Evolutionary conservation across 2,888 invertebrate genomes (phyloP).

Genomic region (Bruchidius siliquastri): DNA sequence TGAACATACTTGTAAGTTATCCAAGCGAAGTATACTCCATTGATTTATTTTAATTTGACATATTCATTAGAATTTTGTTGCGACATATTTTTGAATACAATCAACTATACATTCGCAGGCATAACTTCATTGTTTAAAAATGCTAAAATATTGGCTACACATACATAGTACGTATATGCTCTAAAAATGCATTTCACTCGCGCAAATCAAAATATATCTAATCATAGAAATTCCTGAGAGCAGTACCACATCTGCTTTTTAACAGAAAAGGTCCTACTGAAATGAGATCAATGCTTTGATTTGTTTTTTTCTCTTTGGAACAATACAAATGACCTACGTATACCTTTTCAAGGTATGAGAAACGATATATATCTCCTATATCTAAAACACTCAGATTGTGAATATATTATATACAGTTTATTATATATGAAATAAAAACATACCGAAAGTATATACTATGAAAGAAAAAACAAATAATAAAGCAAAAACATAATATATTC

Average conservation of each 20-base stretch:
- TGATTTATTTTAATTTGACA: background rate
- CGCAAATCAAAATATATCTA: slow-evolving; percentile 27
- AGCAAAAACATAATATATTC: slow-evolving; percentile 32
- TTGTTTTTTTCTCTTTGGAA: slow-evolving; percentile 48
- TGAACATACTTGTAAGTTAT: background rate
- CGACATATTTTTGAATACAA: background rate
- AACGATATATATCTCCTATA: slow-evolving; percentile 23
- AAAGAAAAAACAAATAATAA: slow-evolving; percentile 13
- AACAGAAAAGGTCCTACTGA: slow-evolving; percentile 28
- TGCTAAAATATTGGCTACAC: background rate
- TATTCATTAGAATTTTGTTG: background rate
- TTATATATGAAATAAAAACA: slow-evolving; percentile 36
- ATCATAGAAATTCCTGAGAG: slow-evolving; percentile 46
- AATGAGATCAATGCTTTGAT: slow-evolving; percentile 49
- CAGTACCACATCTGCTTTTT: slow-evolving; percentile 23
- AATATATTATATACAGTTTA: slow-evolving; percentile 27
- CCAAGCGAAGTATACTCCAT: background rate
- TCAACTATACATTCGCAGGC: background rate
- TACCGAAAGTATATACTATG: slow-evolving; percentile 40
- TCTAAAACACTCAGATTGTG: slow-evolving; percentile 37
- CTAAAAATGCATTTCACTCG: background rate
- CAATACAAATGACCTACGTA: slow-evolving; percentile 40
- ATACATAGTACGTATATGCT: background rate
- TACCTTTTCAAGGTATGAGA: slow-evolving; percentile 24
- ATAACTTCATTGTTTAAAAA: background rate